Percentiles rank a stretch among this genome's conserved stretches.
phyloP scores from a whole-genome alignment of 2,888 invertebrate species.

The Bruchidius siliquastri region DNA sequence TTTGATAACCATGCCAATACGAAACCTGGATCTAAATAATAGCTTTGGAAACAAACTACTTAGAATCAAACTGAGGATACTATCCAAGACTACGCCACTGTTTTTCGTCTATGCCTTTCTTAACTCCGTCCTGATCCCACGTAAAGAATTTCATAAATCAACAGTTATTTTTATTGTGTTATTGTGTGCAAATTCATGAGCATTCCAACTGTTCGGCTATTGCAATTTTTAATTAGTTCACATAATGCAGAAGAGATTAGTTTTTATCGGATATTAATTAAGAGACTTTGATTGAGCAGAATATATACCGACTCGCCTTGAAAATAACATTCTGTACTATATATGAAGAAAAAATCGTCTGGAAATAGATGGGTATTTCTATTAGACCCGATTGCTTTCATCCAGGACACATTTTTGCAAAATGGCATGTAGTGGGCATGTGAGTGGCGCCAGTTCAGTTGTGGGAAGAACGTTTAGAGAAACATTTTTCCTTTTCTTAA shows the following conservation, averaged over 20 bases:
- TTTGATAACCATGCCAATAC: too few species aligned
- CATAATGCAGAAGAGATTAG: neutral
- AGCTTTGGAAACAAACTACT: too few species aligned
- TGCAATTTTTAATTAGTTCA: conserved; percentile 17
- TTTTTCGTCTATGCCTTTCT: neutral
- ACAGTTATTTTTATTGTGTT: conserved; percentile 13
- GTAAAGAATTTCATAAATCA: conserved; percentile 15
- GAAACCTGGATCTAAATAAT: too few species aligned
- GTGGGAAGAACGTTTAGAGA: too few species aligned
- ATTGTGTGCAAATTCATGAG: conserved; percentile 19
- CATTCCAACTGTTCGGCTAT: conserved; percentile 8
- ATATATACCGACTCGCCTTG: neutral
- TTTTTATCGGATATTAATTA: neutral
- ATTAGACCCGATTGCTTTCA: too few species aligned
- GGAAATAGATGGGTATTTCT: neutral
- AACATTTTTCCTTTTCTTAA: too few species aligned
- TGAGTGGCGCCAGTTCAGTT: too few species aligned
- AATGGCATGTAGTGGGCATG: too few species aligned
- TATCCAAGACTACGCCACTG: conserved; percentile 1
- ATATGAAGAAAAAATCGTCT: neutral
- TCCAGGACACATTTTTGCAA: too few species aligned
- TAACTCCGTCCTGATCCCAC: conserved; percentile 10
- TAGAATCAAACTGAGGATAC: too few species aligned
- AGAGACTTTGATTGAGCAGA: neutral
- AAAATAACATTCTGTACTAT: neutral